Evolutionary conservation across 2,113 vertebrate genomes (phyloP).

Genomic region (Ailurus styani): DNA sequence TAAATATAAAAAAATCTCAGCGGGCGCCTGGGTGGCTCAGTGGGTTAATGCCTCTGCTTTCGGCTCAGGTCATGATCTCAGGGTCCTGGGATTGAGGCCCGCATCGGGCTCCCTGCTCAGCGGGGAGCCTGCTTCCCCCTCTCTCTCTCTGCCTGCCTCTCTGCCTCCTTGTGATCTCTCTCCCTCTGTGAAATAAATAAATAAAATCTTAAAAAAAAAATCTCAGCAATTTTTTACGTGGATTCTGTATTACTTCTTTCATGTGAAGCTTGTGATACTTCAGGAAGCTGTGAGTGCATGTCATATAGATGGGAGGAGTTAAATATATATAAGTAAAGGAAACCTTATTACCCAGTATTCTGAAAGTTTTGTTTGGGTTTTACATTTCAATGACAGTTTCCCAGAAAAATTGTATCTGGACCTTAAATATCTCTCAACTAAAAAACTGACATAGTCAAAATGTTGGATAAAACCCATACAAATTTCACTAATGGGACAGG

Average conservation of each 20-base stretch:
- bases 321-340: not conserved
- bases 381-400: not conserved
- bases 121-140: too few species aligned
- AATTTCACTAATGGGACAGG: not conserved
- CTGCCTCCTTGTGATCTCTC: too few species aligned
- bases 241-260: not conserved
- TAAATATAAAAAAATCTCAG: not conserved
- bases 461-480: slow-evolving; percentile 22
- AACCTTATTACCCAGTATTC: not conserved
- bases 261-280: not conserved
- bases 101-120: too few species aligned
- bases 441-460: not conserved
- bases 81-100: too few species aligned
- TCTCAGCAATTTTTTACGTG: not conserved
- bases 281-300: not conserved
- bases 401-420: not conserved
- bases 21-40: too few species aligned
- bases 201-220: too few species aligned
- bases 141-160: too few species aligned
- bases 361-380: not conserved
- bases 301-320: not conserved
- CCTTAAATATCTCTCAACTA: not conserved
- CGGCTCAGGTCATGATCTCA: too few species aligned
- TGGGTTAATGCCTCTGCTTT: too few species aligned
- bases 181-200: too few species aligned